Base-by-base conservation (phyloP, 2,888 invertebrate species). In the Lepetodrilus schrolli region DNA sequence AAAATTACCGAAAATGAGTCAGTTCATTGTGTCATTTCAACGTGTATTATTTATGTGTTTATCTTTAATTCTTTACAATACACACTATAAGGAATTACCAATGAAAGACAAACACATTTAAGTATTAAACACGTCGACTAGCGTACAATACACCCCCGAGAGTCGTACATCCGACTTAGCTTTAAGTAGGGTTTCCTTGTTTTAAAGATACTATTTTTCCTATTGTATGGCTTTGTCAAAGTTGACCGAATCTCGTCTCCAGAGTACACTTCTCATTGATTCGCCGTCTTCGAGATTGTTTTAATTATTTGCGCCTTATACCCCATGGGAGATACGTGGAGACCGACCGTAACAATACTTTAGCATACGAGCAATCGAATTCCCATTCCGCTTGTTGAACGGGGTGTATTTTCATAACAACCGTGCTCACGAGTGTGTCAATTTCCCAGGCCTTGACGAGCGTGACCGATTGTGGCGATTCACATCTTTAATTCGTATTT, bases 221-320 rank as follows among this genome's bases (percentile, higher is more conserved):
- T 34, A 58, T 58, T 58, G 58, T 58, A 30, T 13, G 4, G 26
- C 26, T 58, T 34, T 26, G 34, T 13, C 26, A 17, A 4, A 5
- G 58, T 30, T n/a, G 23, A 51, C 51, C 26, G 13, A 23, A 30
- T 5, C 8, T 7, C 51, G 58, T 58, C 58, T 58, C 58, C n/a
- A 17, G 58, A 34, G 10, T 58, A 30, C 30, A 58, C 26, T 58
- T 17, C 58, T 58, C 58, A 58, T 58, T 58, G 58, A 58, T 58
- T 21, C n/a, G 34, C 26, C 58, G 26, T 58, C 58, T 58, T 58
- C 58, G 7, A 30, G 30, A 58, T 58, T 58, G 58, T 58, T 58
- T 58, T 58, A 58, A 58, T 58, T 58, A 58, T 58, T 58, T 58
- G 58, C 58, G 26, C 26, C 30, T 58, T 34, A 17, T 30, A 30